Conservation (phyloP, 37 sponge, comb jelly and placozoan genomes). For the Cliona cf. orientalis region DNA sequence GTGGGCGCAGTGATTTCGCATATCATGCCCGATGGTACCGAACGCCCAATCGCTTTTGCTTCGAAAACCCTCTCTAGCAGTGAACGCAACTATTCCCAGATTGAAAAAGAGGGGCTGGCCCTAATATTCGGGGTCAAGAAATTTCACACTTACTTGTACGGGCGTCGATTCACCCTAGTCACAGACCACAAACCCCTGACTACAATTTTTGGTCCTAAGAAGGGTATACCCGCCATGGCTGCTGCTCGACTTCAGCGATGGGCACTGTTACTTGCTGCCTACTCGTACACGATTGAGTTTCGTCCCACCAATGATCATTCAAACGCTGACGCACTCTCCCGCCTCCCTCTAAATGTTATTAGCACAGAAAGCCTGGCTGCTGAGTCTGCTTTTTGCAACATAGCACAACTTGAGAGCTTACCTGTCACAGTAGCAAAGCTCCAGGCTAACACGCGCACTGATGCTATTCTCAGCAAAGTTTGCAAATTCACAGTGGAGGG, state of each 20-base stretch:
- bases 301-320: constrained; percentile 52
- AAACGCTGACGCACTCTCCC: constrained; percentile 63
- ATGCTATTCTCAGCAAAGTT: no score
- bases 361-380: no score
- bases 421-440: no score
- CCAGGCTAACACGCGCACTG: no score
- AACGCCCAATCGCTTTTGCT: no score
- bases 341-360: constrained; percentile 35
- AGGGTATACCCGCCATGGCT: constrained; percentile 17
- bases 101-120: not conserved
- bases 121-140: not conserved
- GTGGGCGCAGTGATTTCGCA: constrained; percentile 62
- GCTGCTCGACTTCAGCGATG: constrained; percentile 45
- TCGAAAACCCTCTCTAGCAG: not conserved
- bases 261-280: constrained; percentile 35
- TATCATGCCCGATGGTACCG: constrained; percentile 40
- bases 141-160: constrained; percentile 64
- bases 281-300: constrained; percentile 67
- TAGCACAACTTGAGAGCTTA: no score
- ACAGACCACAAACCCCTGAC: constrained; percentile 45
- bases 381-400: no score
- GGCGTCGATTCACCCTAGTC: constrained; percentile 40
- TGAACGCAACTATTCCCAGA: constrained; percentile 1
- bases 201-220: constrained; percentile 34
- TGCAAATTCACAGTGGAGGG: no score